Percentiles rank a stretch among this genome's conserved stretches.
Evolutionary conservation across 2,113 vertebrate genomes (phyloP).

Genomic region (Phyllopteryx taeniolatus): DNA sequence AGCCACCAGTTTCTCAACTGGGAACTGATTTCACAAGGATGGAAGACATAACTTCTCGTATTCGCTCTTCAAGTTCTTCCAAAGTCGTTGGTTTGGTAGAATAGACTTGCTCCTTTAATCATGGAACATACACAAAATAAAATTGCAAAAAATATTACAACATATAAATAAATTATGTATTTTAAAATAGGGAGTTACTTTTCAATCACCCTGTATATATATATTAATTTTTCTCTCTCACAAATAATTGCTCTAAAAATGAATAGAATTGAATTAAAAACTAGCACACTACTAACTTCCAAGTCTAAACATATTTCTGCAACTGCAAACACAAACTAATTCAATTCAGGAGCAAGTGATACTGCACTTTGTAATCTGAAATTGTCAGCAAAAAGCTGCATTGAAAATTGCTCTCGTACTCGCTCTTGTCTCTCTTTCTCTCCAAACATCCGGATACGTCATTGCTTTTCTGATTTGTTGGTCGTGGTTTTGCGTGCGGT

Average conservation of each 20-base stretch:
- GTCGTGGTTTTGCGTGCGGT: constrained; percentile 23
- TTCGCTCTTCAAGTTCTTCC: no score
- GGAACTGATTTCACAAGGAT: no score
- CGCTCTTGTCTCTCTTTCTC: constrained; percentile 17
- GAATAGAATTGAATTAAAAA: background rate
- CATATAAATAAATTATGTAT: no score
- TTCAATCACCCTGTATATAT: no score
- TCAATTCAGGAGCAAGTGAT: constrained; percentile 46
- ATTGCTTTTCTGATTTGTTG: constrained; percentile 46
- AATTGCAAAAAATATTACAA: no score
- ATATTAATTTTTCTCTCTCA: background rate
- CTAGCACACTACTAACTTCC: background rate
- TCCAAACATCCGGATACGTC: constrained; percentile 32
- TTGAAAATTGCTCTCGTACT: constrained; percentile 7
- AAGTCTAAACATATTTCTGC: constrained; percentile 1
- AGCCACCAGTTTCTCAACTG: no score
- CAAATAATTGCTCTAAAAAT: background rate
- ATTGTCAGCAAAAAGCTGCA: constrained; percentile 41
- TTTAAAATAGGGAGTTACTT: no score
- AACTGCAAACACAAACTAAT: constrained; percentile 32
- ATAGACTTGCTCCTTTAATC: no score
- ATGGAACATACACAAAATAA: no score
- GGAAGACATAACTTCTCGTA: no score
- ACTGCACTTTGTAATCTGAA: constrained; percentile 46
- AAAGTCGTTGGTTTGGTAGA: no score